Base-by-base conservation (phyloP, 2,797 vertebrate species). In the Lutjanus argentimaculatus region DNA sequence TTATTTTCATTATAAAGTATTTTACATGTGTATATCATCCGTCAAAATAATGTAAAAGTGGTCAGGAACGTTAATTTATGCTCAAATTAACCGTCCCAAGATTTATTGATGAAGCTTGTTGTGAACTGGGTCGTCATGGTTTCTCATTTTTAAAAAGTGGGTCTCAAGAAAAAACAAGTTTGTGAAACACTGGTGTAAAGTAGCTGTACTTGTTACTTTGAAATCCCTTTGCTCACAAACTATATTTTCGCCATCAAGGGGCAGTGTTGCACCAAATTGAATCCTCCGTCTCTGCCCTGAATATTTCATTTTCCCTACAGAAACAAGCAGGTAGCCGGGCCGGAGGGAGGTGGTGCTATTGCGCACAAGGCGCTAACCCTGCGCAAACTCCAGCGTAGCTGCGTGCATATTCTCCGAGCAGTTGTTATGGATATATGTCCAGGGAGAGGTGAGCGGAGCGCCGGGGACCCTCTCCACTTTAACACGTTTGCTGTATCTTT, bases 321-420 rank as follows among this genome's bases (percentile, higher is more conserved):
- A 30, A 15, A 45, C 69, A n/a, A 55, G 45, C 87, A 80, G 81
- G 73, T 72, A 67, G 63, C 64, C 46, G 1, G 52, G 58, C 58
- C 45, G 36, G 75, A 64, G 79, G 78, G 83, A 83, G 94, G 91
- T 87, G 94, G 92, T 75, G 93, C 93, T 90, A 53, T 92, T 92
- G 89, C 79, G 87, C 92, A 72, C 80, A 53, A 43, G 45, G 55
- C 72, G 55, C 74, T 43, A 72, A 85, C 67, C 36, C 52, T 62
- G 77, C 75, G 78, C 84, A 57, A 67, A 75, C 53, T 77, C n/a
- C 79, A 72, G 15, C 8, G 8, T 1, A 67, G 79, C 57, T 82
- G 70, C 83, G 66, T 59, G 74, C 75, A 17, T 48, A 82, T 0
- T 87, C 84, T 86, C 30, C 4, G 40, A 65, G 19, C 76, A 48